These are phyloP conservation scores for Lasioglossum leucozonium DNA, from an alignment of 2,888 invertebrate genomes.

Conservation along the genomic window DNA sequence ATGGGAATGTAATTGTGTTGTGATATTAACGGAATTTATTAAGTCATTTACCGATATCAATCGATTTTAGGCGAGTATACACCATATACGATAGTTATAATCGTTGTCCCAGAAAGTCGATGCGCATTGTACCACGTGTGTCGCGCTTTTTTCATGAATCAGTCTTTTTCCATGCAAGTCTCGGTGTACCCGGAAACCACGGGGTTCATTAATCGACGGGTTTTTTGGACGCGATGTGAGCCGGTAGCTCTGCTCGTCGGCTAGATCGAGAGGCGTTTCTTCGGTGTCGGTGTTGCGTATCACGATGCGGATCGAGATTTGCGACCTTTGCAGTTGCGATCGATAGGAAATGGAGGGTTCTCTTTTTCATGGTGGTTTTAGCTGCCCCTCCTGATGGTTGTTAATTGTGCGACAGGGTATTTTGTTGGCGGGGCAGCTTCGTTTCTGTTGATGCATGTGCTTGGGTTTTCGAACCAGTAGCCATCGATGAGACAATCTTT, in stretches of 20 bases:
- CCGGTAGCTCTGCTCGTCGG: slow-evolving; percentile 22
- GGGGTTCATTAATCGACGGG: slow-evolving; percentile 39
- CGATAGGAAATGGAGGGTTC: neutral
- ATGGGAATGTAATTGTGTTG: slow-evolving; percentile 74
- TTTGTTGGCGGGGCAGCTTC: neutral
- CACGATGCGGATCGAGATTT: neutral
- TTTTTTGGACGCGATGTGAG: slow-evolving; percentile 47
- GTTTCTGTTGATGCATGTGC: neutral
- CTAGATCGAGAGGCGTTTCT: neutral
- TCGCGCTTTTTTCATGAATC: slow-evolving; percentile 82
- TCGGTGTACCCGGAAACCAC: slow-evolving; percentile 38
- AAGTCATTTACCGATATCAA: slow-evolving; percentile 82
- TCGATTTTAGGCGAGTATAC: slow-evolving; percentile 83
- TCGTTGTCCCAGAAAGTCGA: slow-evolving; percentile 80
- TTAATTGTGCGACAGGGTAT: neutral
- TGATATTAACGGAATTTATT: slow-evolving; percentile 82
- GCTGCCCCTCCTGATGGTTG: neutral
- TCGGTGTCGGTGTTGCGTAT: slow-evolving; percentile 11
- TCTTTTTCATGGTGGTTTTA: neutral
- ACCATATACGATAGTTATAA: slow-evolving; percentile 79
- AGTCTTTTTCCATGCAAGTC: slow-evolving; percentile 81
- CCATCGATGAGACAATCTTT: slow-evolving; percentile 12
- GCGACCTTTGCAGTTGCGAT: slow-evolving; percentile 33
- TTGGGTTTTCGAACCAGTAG: neutral
- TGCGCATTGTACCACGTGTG: slow-evolving; percentile 81